Percentiles rank a stretch among this genome's conserved stretches.
These are phyloP conservation scores for Corythoichthys haematopterus DNA, from an alignment of 2,113 vertebrate species.

Conservation along the genomic window DNA sequence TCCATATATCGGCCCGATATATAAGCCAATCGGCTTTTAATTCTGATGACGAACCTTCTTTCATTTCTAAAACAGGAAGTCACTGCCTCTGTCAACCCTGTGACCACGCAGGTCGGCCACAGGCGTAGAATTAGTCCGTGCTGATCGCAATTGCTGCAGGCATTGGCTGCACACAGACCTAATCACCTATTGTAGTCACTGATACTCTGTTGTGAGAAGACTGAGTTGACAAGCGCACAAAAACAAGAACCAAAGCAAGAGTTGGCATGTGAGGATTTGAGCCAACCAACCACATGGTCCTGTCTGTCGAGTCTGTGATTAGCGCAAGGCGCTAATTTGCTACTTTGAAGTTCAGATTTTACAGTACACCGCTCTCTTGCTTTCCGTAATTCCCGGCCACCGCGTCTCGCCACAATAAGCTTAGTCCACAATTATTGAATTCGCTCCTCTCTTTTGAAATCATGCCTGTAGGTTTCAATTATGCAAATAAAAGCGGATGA, in stretches of 20 bases:
- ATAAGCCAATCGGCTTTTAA: too few relatives aligned
- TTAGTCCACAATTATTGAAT: constrained; percentile 39
- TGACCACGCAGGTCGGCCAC: constrained; percentile 30
- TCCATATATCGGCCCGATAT: too few relatives aligned
- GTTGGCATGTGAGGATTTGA: constrained; percentile 24
- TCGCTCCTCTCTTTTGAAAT: constrained; percentile 39
- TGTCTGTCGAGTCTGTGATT: constrained; percentile 45
- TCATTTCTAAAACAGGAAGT: constrained; percentile 21
- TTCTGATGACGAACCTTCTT: constrained; percentile 18
- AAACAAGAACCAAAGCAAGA: constrained; percentile 15
- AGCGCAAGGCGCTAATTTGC: constrained; percentile 43
- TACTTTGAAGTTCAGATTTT: constrained; percentile 50
- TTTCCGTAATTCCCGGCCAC: constrained; percentile 24
- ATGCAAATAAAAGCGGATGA: constrained; percentile 46
- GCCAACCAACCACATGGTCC: constrained; percentile 46
- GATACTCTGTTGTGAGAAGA: constrained; percentile 42
- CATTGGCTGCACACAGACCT: constrained; percentile 32
- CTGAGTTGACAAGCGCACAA: constrained; percentile 32
- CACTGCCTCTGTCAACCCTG: constrained; percentile 32
- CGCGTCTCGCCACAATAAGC: constrained; percentile 49
- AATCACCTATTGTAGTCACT: constrained; percentile 43
- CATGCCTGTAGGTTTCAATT: constrained; percentile 44
- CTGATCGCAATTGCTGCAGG: constrained; percentile 41
- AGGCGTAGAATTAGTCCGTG: constrained; percentile 33
- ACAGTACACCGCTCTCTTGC: constrained; percentile 34